These are phyloP conservation scores for Porites lutea DNA, from an alignment of 64 coral and sea anemone genomes.

Conservation along the genomic window DNA sequence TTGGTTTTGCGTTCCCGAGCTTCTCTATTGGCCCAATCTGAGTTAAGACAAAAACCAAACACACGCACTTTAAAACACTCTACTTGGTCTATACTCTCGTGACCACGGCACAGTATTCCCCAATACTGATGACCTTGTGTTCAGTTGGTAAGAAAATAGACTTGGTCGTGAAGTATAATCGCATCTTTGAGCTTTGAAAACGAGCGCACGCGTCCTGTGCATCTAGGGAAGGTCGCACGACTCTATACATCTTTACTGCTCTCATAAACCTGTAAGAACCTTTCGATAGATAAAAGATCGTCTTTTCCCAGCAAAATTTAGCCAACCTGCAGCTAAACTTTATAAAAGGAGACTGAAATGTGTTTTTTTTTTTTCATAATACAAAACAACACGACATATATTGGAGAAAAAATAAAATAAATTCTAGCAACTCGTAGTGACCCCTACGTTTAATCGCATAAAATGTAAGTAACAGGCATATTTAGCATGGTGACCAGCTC, in stretches of 20 bases:
- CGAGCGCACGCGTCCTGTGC: not conserved
- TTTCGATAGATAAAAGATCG: slow-evolving; percentile 18
- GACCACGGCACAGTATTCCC: slow-evolving; percentile 1
- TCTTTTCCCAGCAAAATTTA: not conserved
- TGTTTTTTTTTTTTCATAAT: not conserved
- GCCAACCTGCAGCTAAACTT: not conserved
- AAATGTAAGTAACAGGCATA: not conserved
- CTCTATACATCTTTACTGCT: not conserved
- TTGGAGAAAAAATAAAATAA: slow-evolving; percentile 10
- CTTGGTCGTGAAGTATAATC: not conserved
- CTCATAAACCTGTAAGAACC: slow-evolving; percentile 3
- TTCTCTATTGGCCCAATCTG: slow-evolving; percentile 14
- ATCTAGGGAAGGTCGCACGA: not conserved
- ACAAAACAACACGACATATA: not conserved
- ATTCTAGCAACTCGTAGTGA: not conserved
- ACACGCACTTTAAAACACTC: not conserved
- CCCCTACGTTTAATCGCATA: slow-evolving; percentile 7
- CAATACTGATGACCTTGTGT: not conserved
- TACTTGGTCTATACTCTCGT: slow-evolving; percentile 2
- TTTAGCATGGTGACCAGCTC: not conserved
- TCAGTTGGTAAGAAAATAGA: not conserved
- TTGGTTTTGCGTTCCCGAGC: slow-evolving; percentile 5
- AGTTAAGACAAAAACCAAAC: slow-evolving; percentile 8
- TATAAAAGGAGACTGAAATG: not conserved
- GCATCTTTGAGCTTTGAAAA: not conserved